These are phyloP conservation scores for Scaeva pyrastri DNA, from an alignment of 2,888 invertebrate species.

Conservation along the genomic window DNA sequence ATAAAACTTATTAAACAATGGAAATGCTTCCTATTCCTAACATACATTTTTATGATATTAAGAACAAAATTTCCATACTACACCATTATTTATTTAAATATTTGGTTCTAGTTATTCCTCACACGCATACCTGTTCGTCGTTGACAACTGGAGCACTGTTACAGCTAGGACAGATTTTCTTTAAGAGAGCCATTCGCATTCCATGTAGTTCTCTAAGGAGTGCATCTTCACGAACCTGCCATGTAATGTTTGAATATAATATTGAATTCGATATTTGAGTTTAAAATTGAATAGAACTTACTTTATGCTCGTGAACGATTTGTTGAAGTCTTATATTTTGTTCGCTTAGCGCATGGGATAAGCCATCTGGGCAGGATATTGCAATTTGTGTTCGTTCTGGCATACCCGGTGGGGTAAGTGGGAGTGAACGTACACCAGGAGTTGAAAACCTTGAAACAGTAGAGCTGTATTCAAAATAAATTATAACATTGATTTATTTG, in stretches of 20 bases:
- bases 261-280: not conserved
- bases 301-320: slow-evolving; percentile 92
- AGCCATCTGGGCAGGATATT: slow-evolving; percentile 83
- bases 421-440: slow-evolving; percentile 81
- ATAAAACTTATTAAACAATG: slow-evolving; percentile 40
- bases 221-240: slow-evolving; percentile 90
- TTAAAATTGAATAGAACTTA: slow-evolving; percentile 80
- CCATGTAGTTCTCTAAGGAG: slow-evolving; percentile 91
- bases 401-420: slow-evolving; percentile 85
- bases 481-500: not conserved
- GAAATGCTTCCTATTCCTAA: slow-evolving; percentile 46
- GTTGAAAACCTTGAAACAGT: slow-evolving; percentile 81
- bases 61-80: slow-evolving; percentile 39
- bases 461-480: slow-evolving; percentile 72
- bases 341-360: slow-evolving; percentile 83
- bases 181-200: slow-evolving; percentile 89
- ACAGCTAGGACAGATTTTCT: slow-evolving; percentile 87
- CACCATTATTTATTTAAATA: slow-evolving; percentile 26
- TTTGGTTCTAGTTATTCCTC: not conserved
- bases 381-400: slow-evolving; percentile 82
- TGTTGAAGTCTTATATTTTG: slow-evolving; percentile 88
- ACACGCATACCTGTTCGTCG: slow-evolving; percentile 83
- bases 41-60: slow-evolving; percentile 18
- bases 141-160: slow-evolving; percentile 84
- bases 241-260: slow-evolving; percentile 60